Evolutionary conservation across 1,140 invertebrate species (phyloP), one percentile per base, ranked within the genome.

Genomic region (Lycorma delicatula): DNA sequence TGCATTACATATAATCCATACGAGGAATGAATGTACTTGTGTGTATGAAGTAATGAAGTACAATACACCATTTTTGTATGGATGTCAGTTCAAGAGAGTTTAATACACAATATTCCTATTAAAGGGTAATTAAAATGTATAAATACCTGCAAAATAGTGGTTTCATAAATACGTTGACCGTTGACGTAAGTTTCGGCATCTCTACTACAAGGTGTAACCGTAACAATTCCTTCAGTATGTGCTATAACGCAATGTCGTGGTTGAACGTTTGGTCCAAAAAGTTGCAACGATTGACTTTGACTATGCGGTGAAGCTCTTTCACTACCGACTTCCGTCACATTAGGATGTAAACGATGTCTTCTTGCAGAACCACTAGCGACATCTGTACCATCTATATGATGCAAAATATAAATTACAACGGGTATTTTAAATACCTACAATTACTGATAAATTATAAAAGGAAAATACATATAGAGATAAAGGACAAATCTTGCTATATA

Each of bases 141-240:
- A n/a, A n/a, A n/a, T n/a, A 85, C 85, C 78, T 93, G 88, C 29
- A 98, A 74, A 62, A 95, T 88, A 3, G 93, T 94, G 1, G 93
- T 93, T 70, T 97, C 92, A 67, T 85, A 85, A 66, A 95, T 91
- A 60, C 92, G 80, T 67, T 93, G 89, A 38, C 90, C 89, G 71
- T 97, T 94, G 50, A 97, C 90, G 68, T 90, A 96, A 6, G 91
- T 94, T 66, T 95, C 89, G 2, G 93, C 90, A 69, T 96, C 92
- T 18, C 89, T 79, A 67, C 88, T 91, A 66, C 91, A 85, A 23
- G 94, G 93, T n/a, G 93, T 97, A 1, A 96, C 81, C 0, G 90
- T 93, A 44, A 95, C 92, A 36, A 95, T 89, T 26, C 89, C 89
- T 59, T 94, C 89, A 13, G 86, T 89, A 65, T 91, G 81, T 41